Conservation (phyloP, 1,140 invertebrate genomes). For the Achatina immaculata region DNA sequence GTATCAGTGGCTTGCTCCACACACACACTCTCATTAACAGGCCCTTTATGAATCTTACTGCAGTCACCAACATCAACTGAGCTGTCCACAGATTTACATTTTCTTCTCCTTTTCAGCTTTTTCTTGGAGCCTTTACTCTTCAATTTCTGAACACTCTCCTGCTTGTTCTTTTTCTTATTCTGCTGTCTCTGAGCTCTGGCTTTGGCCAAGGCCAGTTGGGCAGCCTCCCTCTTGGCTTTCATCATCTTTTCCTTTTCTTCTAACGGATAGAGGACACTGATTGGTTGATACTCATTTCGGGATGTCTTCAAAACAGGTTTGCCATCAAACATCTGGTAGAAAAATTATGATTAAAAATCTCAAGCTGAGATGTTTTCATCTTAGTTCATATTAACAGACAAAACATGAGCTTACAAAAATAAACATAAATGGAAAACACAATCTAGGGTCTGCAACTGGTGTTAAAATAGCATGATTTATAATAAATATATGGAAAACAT, state of each 20-base stretch:
- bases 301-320: slow-evolving; percentile 30
- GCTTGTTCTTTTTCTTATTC: slow-evolving; percentile 23
- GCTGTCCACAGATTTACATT: not conserved
- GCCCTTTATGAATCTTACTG: not conserved
- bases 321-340: slow-evolving; percentile 27
- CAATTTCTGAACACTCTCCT: not conserved
- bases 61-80: not conserved
- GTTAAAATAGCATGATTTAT: too few species aligned
- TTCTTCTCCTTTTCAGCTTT: not conserved
- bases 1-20: not conserved
- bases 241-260: slow-evolving; percentile 31
- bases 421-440: too few species aligned
- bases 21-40: not conserved
- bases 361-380: not conserved
- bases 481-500: too few species aligned
- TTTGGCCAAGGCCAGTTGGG: slow-evolving; percentile 32
- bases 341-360: not conserved
- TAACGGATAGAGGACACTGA: not conserved
- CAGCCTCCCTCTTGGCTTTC: slow-evolving; percentile 35
- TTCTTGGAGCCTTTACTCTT: not conserved
- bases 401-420: not conserved
- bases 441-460: too few species aligned
- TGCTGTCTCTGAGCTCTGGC: slow-evolving; percentile 21
- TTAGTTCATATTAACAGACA: not conserved
- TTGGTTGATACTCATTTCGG: not conserved